Evolutionary conservation across 2,113 vertebrate species (phyloP), one percentile per base, ranked within the genome.

Genomic region (Leptosomus discolor): DNA sequence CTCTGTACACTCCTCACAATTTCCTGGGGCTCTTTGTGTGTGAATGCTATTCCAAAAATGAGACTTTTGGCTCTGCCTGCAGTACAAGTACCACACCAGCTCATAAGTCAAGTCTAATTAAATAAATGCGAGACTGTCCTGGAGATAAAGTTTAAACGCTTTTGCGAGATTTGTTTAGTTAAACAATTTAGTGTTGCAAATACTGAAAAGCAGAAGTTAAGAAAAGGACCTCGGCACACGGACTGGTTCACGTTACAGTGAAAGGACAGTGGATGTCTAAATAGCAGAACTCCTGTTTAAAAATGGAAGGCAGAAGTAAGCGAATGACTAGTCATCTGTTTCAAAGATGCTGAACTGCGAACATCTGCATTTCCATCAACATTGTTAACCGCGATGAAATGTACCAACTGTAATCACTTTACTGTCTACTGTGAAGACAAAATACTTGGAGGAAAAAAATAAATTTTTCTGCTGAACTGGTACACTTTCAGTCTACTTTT

Each of bases 221-320:
- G 65, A 85, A 96, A 94, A 86, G 48, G 92, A 78, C 60, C 43
- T 92, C 65, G 50, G 77, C 43, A 71, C 32, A 32, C 4, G 2
- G 48, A 56, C 24, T 65, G 45, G 84, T 94, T 84, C 64, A 39
- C 32, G 81, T 61, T 77, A 65, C 41, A 90, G 43, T 11, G 80
- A 95, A 95, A 92, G 74, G 16, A 90, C 37, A 4, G 57, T 51
- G 58, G n/a, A 56, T 65, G 60, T 79, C 65, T 89, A 82, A 96
- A 95, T 82, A 96, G 77, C 91, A 95, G 94, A 96, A 96, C 89
- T 96, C 45, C 34, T 50, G 70, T 73, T 92, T 96, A 95, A 96
- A 97, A 97, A 93, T 73, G 85, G 91, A 97, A 97, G 74, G 75
- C 87, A 92, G 95, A 97, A 97, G 97, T 95, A 90, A 84, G 26